Percentiles rank a stretch among this genome's conserved stretches.
These are phyloP conservation scores for Spinus olivaceus DNA, from an alignment of 2,797 vertebrate genomes.

Conservation along the genomic window DNA sequence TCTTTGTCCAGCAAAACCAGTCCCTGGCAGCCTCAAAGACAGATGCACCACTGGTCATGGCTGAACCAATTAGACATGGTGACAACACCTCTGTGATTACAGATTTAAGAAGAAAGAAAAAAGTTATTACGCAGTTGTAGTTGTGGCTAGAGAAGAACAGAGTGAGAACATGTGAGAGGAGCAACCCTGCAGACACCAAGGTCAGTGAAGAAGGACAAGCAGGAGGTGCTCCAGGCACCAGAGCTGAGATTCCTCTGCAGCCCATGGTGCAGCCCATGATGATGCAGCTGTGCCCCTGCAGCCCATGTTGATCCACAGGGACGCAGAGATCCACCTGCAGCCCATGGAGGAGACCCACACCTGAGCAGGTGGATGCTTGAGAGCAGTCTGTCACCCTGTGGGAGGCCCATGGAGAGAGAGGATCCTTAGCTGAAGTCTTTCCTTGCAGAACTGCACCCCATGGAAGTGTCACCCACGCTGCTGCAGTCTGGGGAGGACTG, in stretches of 20 bases:
- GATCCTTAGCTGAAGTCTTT: neutral
- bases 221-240: neutral
- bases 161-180: neutral
- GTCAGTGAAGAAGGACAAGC: neutral
- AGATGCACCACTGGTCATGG: neutral
- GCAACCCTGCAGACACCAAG: neutral
- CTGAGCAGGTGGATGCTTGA: neutral
- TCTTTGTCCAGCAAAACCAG: neutral
- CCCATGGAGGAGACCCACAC: neutral
- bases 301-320: neutral
- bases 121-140: neutral
- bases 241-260: neutral
- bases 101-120: neutral
- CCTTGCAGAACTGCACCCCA: neutral
- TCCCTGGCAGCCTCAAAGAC: neutral
- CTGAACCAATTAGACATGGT: neutral
- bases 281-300: neutral
- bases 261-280: accelerated
- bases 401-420: neutral
- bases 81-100: neutral
- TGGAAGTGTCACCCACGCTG: accelerated
- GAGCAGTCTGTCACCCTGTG: neutral
- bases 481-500: neutral
- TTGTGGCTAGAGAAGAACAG: neutral
- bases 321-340: neutral